Percentiles rank a stretch among this genome's conserved stretches.
Evolutionary conservation across 2,113 vertebrate species (phyloP).

Genomic region (Halcyon malimbica): DNA sequence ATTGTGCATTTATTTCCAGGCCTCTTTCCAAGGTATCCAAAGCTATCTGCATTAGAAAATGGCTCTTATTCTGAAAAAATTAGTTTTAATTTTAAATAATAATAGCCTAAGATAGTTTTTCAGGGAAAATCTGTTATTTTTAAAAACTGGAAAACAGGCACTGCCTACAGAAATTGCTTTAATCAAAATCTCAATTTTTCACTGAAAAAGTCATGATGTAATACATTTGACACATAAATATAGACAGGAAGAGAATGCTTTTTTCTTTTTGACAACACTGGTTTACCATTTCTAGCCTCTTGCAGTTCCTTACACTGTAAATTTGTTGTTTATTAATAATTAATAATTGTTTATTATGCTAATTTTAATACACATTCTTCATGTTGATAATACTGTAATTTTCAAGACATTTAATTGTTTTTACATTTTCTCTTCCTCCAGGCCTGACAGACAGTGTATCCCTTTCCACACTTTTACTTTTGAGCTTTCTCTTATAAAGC

Average conservation of each 20-base stretch:
- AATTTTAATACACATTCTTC: conserved; percentile 1
- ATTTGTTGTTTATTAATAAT: neutral
- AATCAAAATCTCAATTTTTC: neutral
- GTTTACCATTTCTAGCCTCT: neutral
- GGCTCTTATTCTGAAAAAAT: neutral
- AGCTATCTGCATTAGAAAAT: neutral
- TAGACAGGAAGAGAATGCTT: neutral
- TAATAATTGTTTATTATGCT: neutral
- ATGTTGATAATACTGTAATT: neutral
- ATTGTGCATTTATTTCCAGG: neutral
- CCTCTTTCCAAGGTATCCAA: neutral
- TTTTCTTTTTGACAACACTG: neutral
- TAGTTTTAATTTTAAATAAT: neutral
- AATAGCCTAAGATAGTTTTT: neutral
- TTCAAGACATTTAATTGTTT: conserved; percentile 2
- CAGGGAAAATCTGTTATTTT: neutral
- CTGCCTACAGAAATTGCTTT: neutral
- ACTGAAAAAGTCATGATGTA: neutral
- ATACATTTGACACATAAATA: neutral
- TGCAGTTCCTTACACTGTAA: neutral
- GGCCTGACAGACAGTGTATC: neutral
- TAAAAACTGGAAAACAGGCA: neutral
- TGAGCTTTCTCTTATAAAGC: neutral
- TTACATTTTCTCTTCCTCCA: conserved; percentile 13
- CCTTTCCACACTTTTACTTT: neutral